Evolutionary conservation across 2,888 invertebrate genomes (phyloP), one percentile per base, ranked within the genome.

Genomic region (Caenorhabditis wallacei): DNA sequence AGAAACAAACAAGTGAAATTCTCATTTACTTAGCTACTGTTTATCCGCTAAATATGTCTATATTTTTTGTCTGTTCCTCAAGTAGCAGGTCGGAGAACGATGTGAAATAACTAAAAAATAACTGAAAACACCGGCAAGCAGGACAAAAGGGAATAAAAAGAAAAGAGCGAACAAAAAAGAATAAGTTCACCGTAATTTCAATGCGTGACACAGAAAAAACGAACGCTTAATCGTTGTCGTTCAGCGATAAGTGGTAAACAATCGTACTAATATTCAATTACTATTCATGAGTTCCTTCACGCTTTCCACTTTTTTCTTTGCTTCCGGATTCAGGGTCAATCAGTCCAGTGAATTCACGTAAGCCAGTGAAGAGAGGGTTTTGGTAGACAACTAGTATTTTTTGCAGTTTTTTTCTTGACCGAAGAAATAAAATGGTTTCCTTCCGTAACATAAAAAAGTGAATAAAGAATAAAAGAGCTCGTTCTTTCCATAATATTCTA

Each of bases 261-360:
- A 80, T 80, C 80, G 80, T 80, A 80, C 80, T 80, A 75, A 80
- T 80, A 80, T 75, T 80, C 74, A 80, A 80, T 80, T 80, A 74
- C 80, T 74, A 80, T 80, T 80, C 68, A 80, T 75, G 80, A 80
- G 74, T 69, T 75, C 61, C 53, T 80, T 43, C 51, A 61, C 54
- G 54, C 57, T 26, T 75, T 26, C 24, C 64, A 56, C 24, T 57
- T 57, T 59, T 75, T 56, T 63, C 57, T 59, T 51, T 30, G 35
- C 57, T 59, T 56, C 57, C 61, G 53, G 68, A 76, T 68, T 76
- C 59, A 10, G 40, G n/a, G 18, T 48, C 54, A 40, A 30, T 72
- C 53, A 22, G 30, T 54, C 51, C 35, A 66, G 51, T 75, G 66
- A 75, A 75, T 57, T 48, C 56, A 56, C 40, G 40, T 74, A 61